Evolutionary conservation across 2,888 invertebrate genomes (phyloP), one percentile per base, ranked within the genome.

Genomic region (Patella pellucida): DNA sequence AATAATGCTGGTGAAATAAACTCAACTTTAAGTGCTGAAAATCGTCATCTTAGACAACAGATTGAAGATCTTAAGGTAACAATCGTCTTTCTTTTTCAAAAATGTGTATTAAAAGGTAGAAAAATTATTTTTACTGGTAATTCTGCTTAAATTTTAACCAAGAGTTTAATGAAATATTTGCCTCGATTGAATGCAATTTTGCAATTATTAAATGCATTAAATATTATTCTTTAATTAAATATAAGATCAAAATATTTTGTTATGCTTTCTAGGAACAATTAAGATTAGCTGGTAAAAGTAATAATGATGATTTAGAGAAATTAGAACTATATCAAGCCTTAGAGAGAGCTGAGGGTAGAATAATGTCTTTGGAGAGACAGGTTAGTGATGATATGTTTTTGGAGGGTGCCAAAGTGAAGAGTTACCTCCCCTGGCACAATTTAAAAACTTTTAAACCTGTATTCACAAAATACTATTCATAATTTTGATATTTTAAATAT

Each of bases 291-390:
- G 77, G 78, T 50, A 72, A 78, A 12, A 82, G 81, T 15, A 79
- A 80, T 1, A 76, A 78, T 52, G 85, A 85, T 52, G 87, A 87
- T 68, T 71, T 83, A 68, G 90, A 90, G 79, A 87, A 86, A 72
- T 83, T 90, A 76, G 88, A 89, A 72, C 80, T 89, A 70, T 88
- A 88, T 74, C 88, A 89, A 74, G 85, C 86, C 15, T 79, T 90
- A 67, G 90, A 90, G 69, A 83, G 84, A 74, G 87, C 89, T 7
- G 87, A 90, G 72, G 87, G 87, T 5, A 81, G 90, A 72, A 88
- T 90, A 68, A 83, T 84, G 76, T 83, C 89, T 9, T 83, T 90
- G n/a, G 90, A 90, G 79, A 87, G 85, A 82, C 89, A 89, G 87
- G 90, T 89, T 77, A 68, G 76, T 69, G 50, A 52, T 14, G 2